Conservation (phyloP, 1,140 invertebrate genomes). For the Camponotus vicinus region DNA sequence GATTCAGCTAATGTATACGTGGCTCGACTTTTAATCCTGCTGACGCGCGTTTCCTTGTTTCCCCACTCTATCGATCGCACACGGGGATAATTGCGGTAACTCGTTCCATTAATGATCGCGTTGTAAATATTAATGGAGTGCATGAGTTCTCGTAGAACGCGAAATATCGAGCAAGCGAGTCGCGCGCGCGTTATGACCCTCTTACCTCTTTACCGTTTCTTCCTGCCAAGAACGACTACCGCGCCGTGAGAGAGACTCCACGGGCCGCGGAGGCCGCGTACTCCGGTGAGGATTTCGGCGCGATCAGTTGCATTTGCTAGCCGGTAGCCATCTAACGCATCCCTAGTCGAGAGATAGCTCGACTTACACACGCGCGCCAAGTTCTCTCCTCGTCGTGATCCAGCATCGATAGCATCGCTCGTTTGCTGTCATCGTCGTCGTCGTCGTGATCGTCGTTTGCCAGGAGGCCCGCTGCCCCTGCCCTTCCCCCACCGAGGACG, state of each 20-base stretch:
- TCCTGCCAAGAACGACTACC: conserved; percentile 82
- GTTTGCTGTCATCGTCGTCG: neutral
- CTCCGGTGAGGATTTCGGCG: conserved; percentile 64
- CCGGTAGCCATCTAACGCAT: conserved; percentile 64
- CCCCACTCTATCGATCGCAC: too few species aligned
- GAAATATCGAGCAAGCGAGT: neutral
- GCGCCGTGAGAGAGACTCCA: conserved; percentile 71
- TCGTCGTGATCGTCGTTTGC: neutral
- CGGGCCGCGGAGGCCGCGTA: conserved; percentile 52
- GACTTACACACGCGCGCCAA: neutral
- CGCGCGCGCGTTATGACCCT: conserved; percentile 75
- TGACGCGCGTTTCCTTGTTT: neutral
- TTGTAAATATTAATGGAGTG: neutral
- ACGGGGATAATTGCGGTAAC: too few species aligned
- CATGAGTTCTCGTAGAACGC: neutral
- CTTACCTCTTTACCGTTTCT: conserved; percentile 78
- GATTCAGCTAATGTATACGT: conserved; percentile 3
- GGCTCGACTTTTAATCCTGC: neutral
- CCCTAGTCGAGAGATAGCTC: neutral
- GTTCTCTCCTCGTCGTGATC: conserved; percentile 5
- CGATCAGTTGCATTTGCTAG: conserved; percentile 74
- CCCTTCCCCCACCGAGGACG: neutral
- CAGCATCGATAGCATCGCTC: neutral
- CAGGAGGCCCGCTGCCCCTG: neutral
- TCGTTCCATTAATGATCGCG: too few species aligned